Percentiles rank a stretch among this genome's conserved stretches.
Conservation (phyloP, 1,140 invertebrate genomes). For the Caenorhabditis tropicalis region DNA sequence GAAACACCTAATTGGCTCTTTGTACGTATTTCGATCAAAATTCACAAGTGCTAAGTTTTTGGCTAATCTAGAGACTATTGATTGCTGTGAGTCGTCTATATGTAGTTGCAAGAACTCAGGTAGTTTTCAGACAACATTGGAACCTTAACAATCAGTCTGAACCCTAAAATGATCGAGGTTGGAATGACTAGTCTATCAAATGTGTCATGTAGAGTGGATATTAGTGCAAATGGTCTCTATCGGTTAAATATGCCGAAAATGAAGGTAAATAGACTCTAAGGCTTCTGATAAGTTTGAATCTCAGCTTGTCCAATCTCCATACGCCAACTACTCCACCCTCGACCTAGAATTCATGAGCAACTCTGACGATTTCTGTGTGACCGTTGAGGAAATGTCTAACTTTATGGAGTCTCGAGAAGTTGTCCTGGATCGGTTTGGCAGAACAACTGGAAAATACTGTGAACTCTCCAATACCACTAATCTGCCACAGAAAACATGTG, state of each 20-base stretch:
- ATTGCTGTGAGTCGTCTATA: not conserved
- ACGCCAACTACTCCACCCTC: not conserved
- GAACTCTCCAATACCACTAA: not conserved
- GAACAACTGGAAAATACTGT: not conserved
- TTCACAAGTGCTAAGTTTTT: not conserved
- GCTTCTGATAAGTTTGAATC: not conserved
- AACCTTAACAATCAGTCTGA: not conserved
- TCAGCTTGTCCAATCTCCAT: not conserved
- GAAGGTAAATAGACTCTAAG: not conserved
- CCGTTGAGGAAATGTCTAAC: not conserved
- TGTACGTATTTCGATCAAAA: not conserved
- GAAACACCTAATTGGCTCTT: not conserved
- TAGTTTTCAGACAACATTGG: not conserved
- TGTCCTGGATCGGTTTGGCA: not conserved
- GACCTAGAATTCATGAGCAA: not conserved
- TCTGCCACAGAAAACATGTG: not conserved
- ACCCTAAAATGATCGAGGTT: not conserved
- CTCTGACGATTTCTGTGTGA: not conserved
- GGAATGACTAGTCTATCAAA: not conserved
- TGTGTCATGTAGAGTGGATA: not conserved
- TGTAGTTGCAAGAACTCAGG: no score
- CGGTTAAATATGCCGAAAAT: not conserved
- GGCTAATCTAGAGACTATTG: not conserved
- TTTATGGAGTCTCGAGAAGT: not conserved
- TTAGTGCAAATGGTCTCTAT: not conserved